Base-by-base conservation (phyloP, 1,140 invertebrate genomes). In the Ceratina japonica region DNA sequence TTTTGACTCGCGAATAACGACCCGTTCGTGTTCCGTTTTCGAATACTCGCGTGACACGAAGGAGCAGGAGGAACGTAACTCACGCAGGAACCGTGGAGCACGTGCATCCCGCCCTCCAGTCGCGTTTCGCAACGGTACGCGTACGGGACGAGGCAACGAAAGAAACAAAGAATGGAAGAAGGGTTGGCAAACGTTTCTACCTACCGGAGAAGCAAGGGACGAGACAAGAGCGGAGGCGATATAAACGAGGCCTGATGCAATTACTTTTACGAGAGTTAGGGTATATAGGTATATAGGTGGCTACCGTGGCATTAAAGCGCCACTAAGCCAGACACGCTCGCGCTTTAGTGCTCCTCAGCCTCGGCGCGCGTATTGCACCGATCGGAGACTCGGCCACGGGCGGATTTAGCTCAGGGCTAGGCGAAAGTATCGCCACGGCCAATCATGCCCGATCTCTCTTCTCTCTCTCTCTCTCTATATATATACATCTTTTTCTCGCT, bases 161-260 rank as follows among this genome's bases (percentile, higher is more conserved):
- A 49, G 22, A 22, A 56, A n/a, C 18, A 56, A 49, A 65, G 37
- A 37, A 3, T 59, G 22, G 51, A 54, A 24, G 18, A 37, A 65
- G 65, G 71, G 72, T 27, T 58, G 73, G 72, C 37, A 63, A 27
- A 89, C 90, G 89, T 87, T 87, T 87, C 87, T 86, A 86, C 85
- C 85, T 88, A 90, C 87, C 87, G 87, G 89, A 87, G 80, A 83
- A 72, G 80, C 79, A 70, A 16, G 13, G 54, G 20, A n/a, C n/a
- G 18, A 18, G 15, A 24, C n/a, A 10, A 3, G 49, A 27, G 18
- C 52, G 18, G 76, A 83, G 83, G 80, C 77, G 82, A 89, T 89
- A 90, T 87, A 89, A 91, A 89, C 87, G 89, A 87, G 84, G 82
- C 87, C 88, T 90, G 89, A 90, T 91, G 90, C 89, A 91, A 91